Conservation (phyloP, 2,797 vertebrate genomes). For the Mionectes olivaceus region DNA sequence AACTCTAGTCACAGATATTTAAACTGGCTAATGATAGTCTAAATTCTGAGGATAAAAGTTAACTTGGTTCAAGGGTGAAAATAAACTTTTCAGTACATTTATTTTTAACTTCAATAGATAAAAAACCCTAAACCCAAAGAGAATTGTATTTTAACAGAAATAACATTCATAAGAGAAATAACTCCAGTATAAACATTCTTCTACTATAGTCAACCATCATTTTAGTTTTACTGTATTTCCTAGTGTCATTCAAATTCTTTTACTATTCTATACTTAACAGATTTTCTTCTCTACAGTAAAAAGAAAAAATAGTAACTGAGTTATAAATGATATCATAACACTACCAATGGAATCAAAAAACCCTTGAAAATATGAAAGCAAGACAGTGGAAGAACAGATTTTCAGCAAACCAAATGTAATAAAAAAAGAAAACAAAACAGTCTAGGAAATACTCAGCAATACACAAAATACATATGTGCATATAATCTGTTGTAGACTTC, state of each 20-base stretch:
- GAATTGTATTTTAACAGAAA: conserved; percentile 1
- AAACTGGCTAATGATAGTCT: background rate
- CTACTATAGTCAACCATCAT: background rate
- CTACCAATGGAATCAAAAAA: background rate
- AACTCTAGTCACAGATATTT: background rate
- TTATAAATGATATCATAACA: background rate
- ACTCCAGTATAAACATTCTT: background rate
- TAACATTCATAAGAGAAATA: background rate
- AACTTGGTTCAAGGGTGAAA: background rate
- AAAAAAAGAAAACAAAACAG: background rate
- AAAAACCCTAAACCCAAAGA: background rate
- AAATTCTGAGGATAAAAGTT: background rate
- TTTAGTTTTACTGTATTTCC: background rate
- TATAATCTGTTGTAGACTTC: background rate
- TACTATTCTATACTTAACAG: background rate
- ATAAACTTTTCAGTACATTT: background rate
- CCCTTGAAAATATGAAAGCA: background rate
- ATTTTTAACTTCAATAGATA: background rate
- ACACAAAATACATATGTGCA: background rate
- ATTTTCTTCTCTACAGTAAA: background rate
- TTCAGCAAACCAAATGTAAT: conserved; percentile 14
- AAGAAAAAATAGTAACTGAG: background rate
- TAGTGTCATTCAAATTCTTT: conserved; percentile 29
- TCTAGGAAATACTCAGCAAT: conserved; percentile 4
- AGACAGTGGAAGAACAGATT: background rate